These are phyloP conservation scores for Alligator sinensis DNA, from an alignment of 2,113 vertebrate genomes.

Conservation along the genomic window DNA sequence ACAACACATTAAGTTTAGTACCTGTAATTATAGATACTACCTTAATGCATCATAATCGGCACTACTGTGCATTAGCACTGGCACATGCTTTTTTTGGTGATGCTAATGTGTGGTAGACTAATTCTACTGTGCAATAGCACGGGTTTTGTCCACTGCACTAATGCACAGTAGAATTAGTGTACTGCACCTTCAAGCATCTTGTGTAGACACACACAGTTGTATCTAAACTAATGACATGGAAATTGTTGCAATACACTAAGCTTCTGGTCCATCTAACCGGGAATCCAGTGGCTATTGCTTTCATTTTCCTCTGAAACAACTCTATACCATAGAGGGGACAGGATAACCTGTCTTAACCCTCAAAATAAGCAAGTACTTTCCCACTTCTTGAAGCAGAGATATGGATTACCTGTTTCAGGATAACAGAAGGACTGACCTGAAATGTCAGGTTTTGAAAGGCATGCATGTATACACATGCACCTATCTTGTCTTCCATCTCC, in stretches of 20 bases:
- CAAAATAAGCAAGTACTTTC: not conserved
- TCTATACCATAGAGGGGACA: not conserved
- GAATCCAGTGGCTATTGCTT: not conserved
- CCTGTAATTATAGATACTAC: too few species aligned
- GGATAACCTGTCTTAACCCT: not conserved
- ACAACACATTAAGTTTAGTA: too few species aligned
- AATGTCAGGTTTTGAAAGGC: not conserved
- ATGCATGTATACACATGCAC: too few species aligned
- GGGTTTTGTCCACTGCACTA: too few species aligned
- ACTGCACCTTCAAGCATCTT: too few species aligned
- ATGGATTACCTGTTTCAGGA: not conserved
- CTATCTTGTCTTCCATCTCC: not conserved
- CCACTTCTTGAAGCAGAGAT: not conserved
- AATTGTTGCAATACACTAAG: not conserved
- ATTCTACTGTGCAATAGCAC: too few species aligned
- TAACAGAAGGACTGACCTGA: accelerated
- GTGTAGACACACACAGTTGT: not conserved
- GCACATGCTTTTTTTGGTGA: too few species aligned
- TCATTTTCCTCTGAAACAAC: not conserved
- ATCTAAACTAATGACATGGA: not conserved
- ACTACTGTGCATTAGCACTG: too few species aligned
- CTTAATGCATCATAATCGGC: too few species aligned
- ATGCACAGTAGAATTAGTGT: too few species aligned
- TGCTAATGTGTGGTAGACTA: too few species aligned
- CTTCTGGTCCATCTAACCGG: accelerated